Conservation (phyloP, 1,140 invertebrate species). For the Drosophila orena region DNA sequence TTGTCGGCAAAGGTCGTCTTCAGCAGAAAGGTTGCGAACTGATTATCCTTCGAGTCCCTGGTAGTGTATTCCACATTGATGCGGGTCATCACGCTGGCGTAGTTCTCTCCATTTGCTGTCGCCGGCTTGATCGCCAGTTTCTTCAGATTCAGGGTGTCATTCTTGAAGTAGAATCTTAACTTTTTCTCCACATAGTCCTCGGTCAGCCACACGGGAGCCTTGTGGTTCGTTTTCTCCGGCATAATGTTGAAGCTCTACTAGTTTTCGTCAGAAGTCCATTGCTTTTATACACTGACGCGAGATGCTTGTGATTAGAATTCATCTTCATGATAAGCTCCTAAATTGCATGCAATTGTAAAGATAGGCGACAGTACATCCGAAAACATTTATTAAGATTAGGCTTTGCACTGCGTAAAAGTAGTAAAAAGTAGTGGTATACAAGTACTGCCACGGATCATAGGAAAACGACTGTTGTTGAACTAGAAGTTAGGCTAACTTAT, state of each 20-base stretch:
- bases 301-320: neutral
- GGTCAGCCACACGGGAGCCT: slow-evolving; percentile 61
- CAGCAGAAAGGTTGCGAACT: slow-evolving; percentile 43
- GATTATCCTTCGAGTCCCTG: neutral
- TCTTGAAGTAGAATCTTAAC: slow-evolving; percentile 52
- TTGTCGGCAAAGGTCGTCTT: slow-evolving; percentile 62
- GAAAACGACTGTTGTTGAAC: neutral
- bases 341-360: slow-evolving; percentile 14
- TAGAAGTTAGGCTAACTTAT: neutral
- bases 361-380: neutral
- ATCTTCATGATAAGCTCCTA: neutral
- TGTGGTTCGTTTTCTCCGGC: slow-evolving; percentile 10
- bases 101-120: slow-evolving; percentile 72
- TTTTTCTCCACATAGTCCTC: slow-evolving; percentile 55
- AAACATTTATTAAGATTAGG: neutral
- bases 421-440: too few species aligned
- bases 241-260: slow-evolving; percentile 4
- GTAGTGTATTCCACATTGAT: slow-evolving; percentile 49
- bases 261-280: neutral
- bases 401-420: neutral
- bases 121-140: slow-evolving; percentile 49
- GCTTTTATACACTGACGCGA: slow-evolving; percentile 49
- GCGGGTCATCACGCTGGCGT: slow-evolving; percentile 66
- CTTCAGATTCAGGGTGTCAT: slow-evolving; percentile 43
- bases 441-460: slow-evolving; percentile 3